These are phyloP conservation scores for Sinella curviseta DNA, from an alignment of 1,140 invertebrate species.

Conservation along the genomic window DNA sequence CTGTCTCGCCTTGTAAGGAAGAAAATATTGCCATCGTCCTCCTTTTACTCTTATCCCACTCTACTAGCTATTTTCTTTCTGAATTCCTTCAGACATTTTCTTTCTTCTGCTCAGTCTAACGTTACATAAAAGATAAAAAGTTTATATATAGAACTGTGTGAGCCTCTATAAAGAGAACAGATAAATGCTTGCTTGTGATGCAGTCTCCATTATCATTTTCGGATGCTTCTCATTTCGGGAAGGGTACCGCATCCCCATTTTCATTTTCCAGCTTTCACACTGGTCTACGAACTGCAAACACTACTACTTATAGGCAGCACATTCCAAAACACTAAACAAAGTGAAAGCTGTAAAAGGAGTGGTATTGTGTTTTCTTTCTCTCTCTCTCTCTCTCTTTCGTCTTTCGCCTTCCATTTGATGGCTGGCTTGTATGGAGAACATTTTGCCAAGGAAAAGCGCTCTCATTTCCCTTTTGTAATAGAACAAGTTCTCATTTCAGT, in stretches of 20 bases:
- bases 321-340: too few relatives aligned
- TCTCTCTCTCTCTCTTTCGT: background rate
- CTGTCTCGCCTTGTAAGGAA: too few relatives aligned
- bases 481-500: background rate
- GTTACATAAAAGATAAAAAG: too few relatives aligned
- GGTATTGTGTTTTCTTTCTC: background rate
- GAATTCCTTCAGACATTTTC: background rate
- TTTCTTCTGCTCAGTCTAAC: background rate
- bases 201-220: too few relatives aligned
- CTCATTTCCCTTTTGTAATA: slow-evolving; percentile 22
- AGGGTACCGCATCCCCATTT: too few relatives aligned
- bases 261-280: too few relatives aligned
- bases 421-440: background rate
- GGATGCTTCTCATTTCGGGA: too few relatives aligned
- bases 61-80: background rate
- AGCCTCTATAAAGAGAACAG: background rate
- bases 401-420: background rate
- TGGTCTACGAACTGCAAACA: too few relatives aligned
- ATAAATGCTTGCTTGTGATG: too few relatives aligned
- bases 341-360: too few relatives aligned
- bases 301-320: too few relatives aligned
- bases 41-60: background rate
- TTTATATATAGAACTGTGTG: too few relatives aligned
- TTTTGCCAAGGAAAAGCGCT: slow-evolving; percentile 8
- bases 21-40: background rate